Conservation (phyloP, 2,888 invertebrate genomes). For the Hydrotaea diabolus region DNA sequence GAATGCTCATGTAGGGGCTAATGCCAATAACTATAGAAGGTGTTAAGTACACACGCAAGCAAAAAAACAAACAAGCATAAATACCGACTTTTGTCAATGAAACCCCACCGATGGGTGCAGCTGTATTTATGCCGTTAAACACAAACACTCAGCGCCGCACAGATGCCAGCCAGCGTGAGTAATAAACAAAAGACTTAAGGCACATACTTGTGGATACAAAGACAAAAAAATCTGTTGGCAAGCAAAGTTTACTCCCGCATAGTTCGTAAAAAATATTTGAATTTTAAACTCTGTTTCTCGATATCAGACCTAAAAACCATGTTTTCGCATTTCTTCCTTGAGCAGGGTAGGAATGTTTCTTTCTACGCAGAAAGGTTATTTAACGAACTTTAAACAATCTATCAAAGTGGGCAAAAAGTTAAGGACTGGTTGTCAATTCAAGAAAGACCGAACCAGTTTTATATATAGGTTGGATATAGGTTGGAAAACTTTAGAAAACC, state of each 20-base stretch:
- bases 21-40: neutral
- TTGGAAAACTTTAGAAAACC: no score
- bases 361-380: no score
- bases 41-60: neutral
- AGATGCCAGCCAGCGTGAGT: neutral
- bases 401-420: no score
- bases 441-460: no score
- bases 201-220: constrained; percentile 4
- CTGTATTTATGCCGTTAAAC: neutral
- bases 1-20: constrained; percentile 4
- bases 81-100: neutral
- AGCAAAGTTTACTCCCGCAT: neutral
- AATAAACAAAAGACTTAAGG: constrained; percentile 36
- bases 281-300: no score
- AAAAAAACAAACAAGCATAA: neutral
- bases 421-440: no score
- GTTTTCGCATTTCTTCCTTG: no score
- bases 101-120: constrained; percentile 4
- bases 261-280: no score
- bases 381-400: no score
- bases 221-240: neutral
- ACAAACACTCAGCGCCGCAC: neutral
- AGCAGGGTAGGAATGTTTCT: no score
- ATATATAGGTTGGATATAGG: no score
- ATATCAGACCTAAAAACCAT: no score